Base-by-base conservation (phyloP, 2,797 vertebrate genomes). In the Schizothorax lantsangensis region DNA sequence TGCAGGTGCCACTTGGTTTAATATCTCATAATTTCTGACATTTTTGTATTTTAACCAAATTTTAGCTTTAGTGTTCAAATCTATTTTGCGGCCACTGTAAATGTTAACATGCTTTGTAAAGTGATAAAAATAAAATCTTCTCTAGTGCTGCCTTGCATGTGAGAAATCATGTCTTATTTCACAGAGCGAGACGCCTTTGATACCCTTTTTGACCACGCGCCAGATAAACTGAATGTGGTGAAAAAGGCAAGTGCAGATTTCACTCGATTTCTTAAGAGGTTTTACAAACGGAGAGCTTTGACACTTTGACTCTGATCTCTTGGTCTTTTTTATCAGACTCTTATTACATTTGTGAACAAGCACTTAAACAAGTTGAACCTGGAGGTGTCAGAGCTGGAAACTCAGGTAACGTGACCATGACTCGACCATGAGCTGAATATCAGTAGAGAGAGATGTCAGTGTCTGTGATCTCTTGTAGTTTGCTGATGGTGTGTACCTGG, bases 261-360 rank as follows among this genome's bases (percentile, higher is more conserved):
- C 47, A 33, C 62, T 68, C 17, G 19, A 38, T 38, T 66, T 82
- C 36, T 38, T 59, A 23, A 54, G 40, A 38, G 38, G 23, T 15
- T 38, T 75, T 80, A 52, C 40, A 49, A 59, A 14, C 30, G 19
- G 23, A 86, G 33, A 68, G 12, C 38, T n/a, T 82, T 82, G 47
- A 72, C 43, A 38, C 7, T 66, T 52, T 33, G 43, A 52, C 81
- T 72, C 12, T 57, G 49, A n/a, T 72, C 77, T 86, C 57, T 33
- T 45, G 45, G 21, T 57, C 26, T 64, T 86, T 86, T 33, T 94
- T 94, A 62, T 83, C 90, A 97, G 96, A 97, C 97, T 26, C 96
- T 97, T 83, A 97, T 97, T 92, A 97, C 97, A 1, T 97, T 97
- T 79, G 97, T 97, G 89, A 97, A 97, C 91, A 97, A 97, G 88